Conservation (phyloP, 2,888 invertebrate species). For the Limnephilus lunatus region DNA sequence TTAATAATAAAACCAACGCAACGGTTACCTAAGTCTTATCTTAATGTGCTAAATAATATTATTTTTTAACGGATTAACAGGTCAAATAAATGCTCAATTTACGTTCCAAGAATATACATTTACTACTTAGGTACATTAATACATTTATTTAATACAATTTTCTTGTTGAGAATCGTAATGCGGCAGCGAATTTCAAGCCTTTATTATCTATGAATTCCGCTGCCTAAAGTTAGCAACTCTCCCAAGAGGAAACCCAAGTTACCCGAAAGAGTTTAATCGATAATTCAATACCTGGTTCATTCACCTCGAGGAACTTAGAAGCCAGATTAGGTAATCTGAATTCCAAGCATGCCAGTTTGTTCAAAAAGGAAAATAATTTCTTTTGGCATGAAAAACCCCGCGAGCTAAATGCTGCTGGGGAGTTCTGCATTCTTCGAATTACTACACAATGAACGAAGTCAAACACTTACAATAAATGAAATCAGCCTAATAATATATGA, state of each 20-base stretch:
- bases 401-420: background rate
- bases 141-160: background rate
- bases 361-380: background rate
- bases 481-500: too few relatives aligned
- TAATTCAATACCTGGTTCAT: slow-evolving; percentile 18
- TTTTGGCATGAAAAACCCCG: background rate
- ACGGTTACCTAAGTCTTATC: too few relatives aligned
- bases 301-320: slow-evolving; percentile 17
- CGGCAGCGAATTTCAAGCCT: background rate
- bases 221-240: background rate
- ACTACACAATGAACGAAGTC: background rate
- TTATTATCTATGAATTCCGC: background rate
- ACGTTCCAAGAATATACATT: background rate
- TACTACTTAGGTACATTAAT: background rate
- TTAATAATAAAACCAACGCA: too few relatives aligned
- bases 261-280: slow-evolving; percentile 20
- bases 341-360: background rate
- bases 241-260: background rate
- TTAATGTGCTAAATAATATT: too few relatives aligned
- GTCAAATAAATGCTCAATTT: background rate
- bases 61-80: too few relatives aligned
- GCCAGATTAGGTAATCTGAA: background rate
- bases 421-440: background rate
- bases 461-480: background rate
- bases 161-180: background rate